Percentiles rank a stretch among this genome's conserved stretches.
phyloP scores from a whole-genome alignment of 1,140 invertebrate genomes.

The Stratiolaelaps scimitus region DNA sequence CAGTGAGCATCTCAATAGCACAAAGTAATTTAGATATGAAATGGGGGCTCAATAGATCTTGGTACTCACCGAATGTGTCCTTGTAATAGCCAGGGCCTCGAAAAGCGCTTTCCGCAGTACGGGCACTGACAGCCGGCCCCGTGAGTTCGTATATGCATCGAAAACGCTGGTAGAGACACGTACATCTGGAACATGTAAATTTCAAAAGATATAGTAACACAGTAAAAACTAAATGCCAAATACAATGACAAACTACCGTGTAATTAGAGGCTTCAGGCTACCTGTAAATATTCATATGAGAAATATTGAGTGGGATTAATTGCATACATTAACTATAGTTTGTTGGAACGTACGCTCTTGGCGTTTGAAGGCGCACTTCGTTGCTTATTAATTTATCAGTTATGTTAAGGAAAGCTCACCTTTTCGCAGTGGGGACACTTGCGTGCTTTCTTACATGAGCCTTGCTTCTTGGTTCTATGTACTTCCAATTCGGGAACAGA shows the following conservation, averaged over 20 bases:
- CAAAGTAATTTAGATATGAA: not conserved
- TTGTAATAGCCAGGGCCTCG: constrained; percentile 35
- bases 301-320: too few relatives aligned
- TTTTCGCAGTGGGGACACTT: constrained; percentile 34
- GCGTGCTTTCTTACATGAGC: constrained; percentile 30
- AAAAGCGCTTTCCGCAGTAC: constrained; percentile 34
- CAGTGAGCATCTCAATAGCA: too few relatives aligned
- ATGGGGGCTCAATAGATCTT: not conserved
- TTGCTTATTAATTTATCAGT: too few relatives aligned
- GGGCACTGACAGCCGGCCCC: constrained; percentile 34
- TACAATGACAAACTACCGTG: too few relatives aligned
- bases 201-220: too few relatives aligned
- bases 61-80: constrained; percentile 32
- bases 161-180: constrained; percentile 32
- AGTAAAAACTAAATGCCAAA: too few relatives aligned
- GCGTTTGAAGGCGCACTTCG: too few relatives aligned
- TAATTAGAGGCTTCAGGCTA: too few relatives aligned
- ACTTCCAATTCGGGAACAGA: not conserved
- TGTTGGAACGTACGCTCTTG: too few relatives aligned
- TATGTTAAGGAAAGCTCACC: too few relatives aligned
- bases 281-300: too few relatives aligned
- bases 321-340: too few relatives aligned
- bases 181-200: constrained; percentile 20
- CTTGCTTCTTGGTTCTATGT: not conserved
- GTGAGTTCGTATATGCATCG: constrained; percentile 34